Evolutionary conservation across 2,113 vertebrate genomes (phyloP).

Genomic region (Hemibagrus wyckioides): DNA sequence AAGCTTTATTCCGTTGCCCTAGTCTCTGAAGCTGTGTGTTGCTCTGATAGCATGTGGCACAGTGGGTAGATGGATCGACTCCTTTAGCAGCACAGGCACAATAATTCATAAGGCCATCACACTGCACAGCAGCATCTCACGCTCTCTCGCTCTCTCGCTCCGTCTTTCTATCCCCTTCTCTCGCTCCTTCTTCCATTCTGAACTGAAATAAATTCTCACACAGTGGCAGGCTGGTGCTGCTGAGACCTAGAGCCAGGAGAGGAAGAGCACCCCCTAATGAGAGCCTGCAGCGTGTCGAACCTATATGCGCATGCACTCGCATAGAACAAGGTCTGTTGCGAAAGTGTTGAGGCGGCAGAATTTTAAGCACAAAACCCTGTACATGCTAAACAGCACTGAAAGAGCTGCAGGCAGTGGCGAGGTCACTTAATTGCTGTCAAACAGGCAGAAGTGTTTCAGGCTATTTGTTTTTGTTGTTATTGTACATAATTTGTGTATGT

Average conservation of each 20-base stretch:
- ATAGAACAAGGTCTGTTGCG: constrained; percentile 17
- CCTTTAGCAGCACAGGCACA: constrained; percentile 57
- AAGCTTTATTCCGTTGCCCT: constrained; percentile 18
- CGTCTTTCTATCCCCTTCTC: constrained; percentile 17
- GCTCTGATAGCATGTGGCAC: constrained; percentile 55
- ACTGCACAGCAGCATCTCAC: constrained; percentile 38
- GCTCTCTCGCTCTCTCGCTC: constrained; percentile 33
- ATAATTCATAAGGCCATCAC: constrained; percentile 54
- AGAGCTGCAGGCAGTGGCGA: not conserved
- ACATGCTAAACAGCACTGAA: constrained; percentile 11
- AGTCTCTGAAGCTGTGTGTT: constrained; percentile 19
- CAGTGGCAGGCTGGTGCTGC: constrained; percentile 30
- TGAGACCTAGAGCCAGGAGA: constrained; percentile 33
- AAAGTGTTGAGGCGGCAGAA: constrained; percentile 42
- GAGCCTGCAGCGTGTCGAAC: constrained; percentile 32
- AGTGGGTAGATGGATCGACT: constrained; percentile 56
- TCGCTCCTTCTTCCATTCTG: constrained; percentile 24
- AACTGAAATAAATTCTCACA: constrained; percentile 47
- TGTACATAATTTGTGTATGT: not conserved
- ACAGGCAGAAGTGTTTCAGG: constrained; percentile 19
- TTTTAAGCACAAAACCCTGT: not conserved
- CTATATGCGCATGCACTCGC: not conserved
- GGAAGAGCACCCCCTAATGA: constrained; percentile 49
- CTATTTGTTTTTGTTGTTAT: constrained; percentile 20
- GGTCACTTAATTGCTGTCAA: constrained; percentile 29